Evolutionary conservation across 2,888 invertebrate species (phyloP).

Genomic region (Rugalucina vietnamica): DNA sequence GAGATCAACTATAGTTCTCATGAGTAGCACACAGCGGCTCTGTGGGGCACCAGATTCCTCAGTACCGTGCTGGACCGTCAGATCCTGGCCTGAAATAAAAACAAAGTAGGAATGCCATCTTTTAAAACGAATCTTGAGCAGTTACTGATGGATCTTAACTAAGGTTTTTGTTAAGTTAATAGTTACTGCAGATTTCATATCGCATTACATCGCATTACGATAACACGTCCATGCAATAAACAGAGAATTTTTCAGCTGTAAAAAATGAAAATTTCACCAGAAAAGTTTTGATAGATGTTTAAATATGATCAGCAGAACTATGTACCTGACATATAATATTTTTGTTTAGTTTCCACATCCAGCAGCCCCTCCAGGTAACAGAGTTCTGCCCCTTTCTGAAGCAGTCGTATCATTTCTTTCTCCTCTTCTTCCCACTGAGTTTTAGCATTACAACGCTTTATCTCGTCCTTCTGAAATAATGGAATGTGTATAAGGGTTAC

Average conservation of each 20-base stretch:
- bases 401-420: constrained; percentile 67
- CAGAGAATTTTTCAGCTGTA: too few species aligned
- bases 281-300: too few species aligned
- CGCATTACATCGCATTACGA: too few species aligned
- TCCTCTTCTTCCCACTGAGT: constrained; percentile 71
- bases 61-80: constrained; percentile 73
- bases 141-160: neutral
- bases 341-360: constrained; percentile 69
- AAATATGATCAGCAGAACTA: too few species aligned
- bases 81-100: constrained; percentile 74
- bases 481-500: too few species aligned
- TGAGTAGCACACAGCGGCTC: constrained; percentile 72
- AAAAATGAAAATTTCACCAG: too few species aligned
- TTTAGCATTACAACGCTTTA: constrained; percentile 47
- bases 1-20: constrained; percentile 80
- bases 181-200: too few species aligned
- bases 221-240: too few species aligned
- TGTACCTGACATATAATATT: constrained; percentile 75
- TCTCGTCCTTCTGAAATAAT: constrained; percentile 47
- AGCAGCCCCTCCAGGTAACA: constrained; percentile 72
- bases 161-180: too few species aligned
- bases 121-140: neutral
- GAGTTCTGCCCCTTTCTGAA: constrained; percentile 76
- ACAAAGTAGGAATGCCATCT: too few species aligned
- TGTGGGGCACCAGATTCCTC: constrained; percentile 68